These are phyloP conservation scores for Saguinus imperator DNA, from an alignment of 2,113 vertebrate genomes.

Conservation along the genomic window DNA sequence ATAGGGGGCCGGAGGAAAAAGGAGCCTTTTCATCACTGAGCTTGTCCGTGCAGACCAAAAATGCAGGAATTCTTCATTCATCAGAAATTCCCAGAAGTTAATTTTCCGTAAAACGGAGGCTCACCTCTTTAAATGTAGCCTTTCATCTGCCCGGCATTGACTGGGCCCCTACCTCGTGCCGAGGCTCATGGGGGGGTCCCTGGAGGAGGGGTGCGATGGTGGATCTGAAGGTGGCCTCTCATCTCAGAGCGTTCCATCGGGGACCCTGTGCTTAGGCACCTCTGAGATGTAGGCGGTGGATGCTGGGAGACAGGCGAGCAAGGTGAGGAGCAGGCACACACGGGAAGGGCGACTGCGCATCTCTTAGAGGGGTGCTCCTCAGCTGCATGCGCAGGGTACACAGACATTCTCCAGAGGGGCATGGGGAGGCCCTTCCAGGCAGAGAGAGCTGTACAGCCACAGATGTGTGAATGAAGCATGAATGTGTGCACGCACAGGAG, in stretches of 20 bases:
- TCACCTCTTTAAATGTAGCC: neutral
- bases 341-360: rapidly evolving
- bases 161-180: neutral
- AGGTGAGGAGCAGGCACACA: neutral
- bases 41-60: neutral
- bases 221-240: neutral
- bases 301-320: neutral
- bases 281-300: neutral
- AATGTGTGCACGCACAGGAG: rapidly evolving
- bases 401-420: neutral
- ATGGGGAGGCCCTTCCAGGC: rapidly evolving
- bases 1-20: neutral
- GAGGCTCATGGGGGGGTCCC: neutral
- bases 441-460: neutral
- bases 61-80: neutral
- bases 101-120: constrained; percentile 33
- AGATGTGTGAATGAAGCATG: neutral
- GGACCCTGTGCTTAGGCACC: rapidly evolving
- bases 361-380: no score
- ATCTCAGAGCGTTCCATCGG: no score
- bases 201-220: rapidly evolving
- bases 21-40: constrained; percentile 23
- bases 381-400: rapidly evolving
- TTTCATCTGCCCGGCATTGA: neutral
- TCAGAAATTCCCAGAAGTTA: constrained; percentile 57